Evolutionary conservation across 2,113 vertebrate species (phyloP).

Genomic region (Pipa parva): DNA sequence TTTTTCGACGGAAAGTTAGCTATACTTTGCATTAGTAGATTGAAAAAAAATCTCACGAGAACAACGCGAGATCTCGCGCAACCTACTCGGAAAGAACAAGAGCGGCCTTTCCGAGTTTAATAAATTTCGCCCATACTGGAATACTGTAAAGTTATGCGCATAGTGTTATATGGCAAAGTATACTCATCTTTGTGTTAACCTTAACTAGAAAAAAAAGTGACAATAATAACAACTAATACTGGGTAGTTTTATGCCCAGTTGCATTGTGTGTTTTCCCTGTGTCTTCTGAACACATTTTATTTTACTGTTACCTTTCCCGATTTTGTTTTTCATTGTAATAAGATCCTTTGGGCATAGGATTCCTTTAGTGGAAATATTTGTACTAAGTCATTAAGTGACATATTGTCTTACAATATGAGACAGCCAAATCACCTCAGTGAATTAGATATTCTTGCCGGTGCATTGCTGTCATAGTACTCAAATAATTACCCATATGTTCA

Average conservation of each 20-base stretch:
- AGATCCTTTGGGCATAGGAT: slow-evolving; percentile 17
- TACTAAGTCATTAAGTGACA: slow-evolving; percentile 38
- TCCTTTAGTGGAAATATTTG: slow-evolving; percentile 28
- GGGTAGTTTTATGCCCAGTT: neutral
- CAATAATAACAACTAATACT: too few species aligned
- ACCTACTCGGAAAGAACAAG: too few species aligned
- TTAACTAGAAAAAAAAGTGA: too few species aligned
- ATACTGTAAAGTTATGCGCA: too few species aligned
- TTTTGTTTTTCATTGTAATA: slow-evolving; percentile 23
- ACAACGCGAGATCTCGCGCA: too few species aligned
- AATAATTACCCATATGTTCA: slow-evolving; percentile 59
- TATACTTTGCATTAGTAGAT: too few species aligned
- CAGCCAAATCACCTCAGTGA: slow-evolving; percentile 8
- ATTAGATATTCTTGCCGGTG: slow-evolving; percentile 46
- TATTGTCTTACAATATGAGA: slow-evolving; percentile 35
- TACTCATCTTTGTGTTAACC: too few species aligned
- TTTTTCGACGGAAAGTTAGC: too few species aligned
- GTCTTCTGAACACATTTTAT: neutral
- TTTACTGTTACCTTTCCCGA: slow-evolving; percentile 6
- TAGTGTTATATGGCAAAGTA: too few species aligned
- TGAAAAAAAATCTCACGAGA: too few species aligned
- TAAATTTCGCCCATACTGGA: too few species aligned
- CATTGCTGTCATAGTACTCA: slow-evolving; percentile 47
- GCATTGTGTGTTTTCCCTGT: neutral
- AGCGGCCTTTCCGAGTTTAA: too few species aligned